Conservation (phyloP, 2,797 vertebrate species). For the Aulostomus chinensis region DNA sequence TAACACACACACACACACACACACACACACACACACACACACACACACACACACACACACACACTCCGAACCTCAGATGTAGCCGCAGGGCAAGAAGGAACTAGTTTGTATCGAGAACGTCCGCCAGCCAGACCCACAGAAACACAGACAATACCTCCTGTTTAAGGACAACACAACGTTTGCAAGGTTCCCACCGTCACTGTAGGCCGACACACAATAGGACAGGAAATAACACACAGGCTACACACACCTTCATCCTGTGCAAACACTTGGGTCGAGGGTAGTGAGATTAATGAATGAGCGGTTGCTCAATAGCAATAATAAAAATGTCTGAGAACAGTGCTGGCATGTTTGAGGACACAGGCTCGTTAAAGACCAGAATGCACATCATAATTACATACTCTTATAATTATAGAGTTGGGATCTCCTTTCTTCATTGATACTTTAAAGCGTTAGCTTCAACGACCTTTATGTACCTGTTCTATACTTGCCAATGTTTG, state of each 20-base stretch:
- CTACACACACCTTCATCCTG: constrained; percentile 71
- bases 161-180: constrained; percentile 34
- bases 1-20: constrained; percentile 43
- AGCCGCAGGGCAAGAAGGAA: constrained; percentile 61
- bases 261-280: constrained; percentile 56
- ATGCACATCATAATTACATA: constrained; percentile 22
- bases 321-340: constrained; percentile 32
- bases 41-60: constrained; percentile 17
- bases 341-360: constrained; percentile 25
- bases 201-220: constrained; percentile 61
- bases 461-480: no score
- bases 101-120: constrained; percentile 59
- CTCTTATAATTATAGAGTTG: no score
- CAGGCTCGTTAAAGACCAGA: constrained; percentile 10
- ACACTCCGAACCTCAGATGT: constrained; percentile 48
- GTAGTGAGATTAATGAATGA: constrained; percentile 59
- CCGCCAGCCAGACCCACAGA: constrained; percentile 40
- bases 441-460: no score
- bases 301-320: constrained; percentile 41
- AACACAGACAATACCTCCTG: constrained; percentile 46
- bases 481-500: no score
- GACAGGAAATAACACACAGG: constrained; percentile 62
- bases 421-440: no score
- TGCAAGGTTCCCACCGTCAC: constrained; percentile 59
- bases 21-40: constrained; percentile 12